These are phyloP conservation scores for Brenthis ino DNA, from an alignment of 2,888 invertebrate genomes.

Conservation along the genomic window DNA sequence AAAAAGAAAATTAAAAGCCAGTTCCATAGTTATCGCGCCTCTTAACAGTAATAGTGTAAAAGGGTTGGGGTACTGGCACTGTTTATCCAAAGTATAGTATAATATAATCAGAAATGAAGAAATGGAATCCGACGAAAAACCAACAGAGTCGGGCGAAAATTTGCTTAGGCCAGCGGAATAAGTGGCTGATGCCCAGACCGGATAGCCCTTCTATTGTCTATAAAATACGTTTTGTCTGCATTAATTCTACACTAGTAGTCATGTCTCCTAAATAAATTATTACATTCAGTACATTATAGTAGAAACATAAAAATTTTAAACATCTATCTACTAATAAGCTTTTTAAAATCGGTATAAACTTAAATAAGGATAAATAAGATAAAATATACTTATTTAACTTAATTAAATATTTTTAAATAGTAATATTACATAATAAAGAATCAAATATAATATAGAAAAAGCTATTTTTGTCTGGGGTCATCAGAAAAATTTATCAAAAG, in stretches of 20 bases:
- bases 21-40: slow-evolving; percentile 52
- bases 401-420: no score
- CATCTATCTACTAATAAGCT: no score
- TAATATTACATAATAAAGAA: neutral
- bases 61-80: slow-evolving; percentile 72
- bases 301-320: no score
- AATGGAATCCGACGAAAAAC: slow-evolving; percentile 80
- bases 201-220: slow-evolving; percentile 66
- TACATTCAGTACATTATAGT: neutral
- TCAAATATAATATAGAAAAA: neutral
- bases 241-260: slow-evolving; percentile 42
- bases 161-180: slow-evolving; percentile 82
- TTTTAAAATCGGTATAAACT: no score
- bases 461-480: slow-evolving; percentile 1
- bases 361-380: no score
- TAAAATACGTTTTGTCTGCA: slow-evolving; percentile 47
- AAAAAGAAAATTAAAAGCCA: neutral
- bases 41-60: slow-evolving; percentile 73
- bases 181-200: slow-evolving; percentile 68
- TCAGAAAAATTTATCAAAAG: slow-evolving; percentile 30
- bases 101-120: slow-evolving; percentile 82
- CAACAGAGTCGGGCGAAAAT: slow-evolving; percentile 77
- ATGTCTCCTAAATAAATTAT: slow-evolving; percentile 27
- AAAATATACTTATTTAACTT: no score
- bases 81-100: slow-evolving; percentile 81